Base-by-base conservation (phyloP, 2,797 vertebrate species). In the Babyrousa celebensis region DNA sequence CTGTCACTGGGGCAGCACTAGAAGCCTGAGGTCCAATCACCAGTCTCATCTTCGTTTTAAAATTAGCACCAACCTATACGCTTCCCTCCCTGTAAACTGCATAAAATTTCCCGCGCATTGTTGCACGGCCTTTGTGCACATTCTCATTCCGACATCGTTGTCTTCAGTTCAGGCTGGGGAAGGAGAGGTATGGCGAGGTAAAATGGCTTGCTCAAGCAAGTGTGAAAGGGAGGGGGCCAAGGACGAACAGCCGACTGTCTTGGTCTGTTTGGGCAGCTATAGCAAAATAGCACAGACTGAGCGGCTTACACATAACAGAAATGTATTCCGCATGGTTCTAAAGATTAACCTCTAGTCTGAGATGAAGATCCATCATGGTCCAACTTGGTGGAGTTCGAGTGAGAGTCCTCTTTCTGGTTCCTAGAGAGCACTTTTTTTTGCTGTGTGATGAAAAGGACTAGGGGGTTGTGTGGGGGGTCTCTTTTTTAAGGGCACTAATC, bases 91-190 rank as follows among this genome's bases (percentile, higher is more conserved):
- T 0, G 25, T 14, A 29, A 67, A 29, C 0, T 63, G 2, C 12
- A 20, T 10, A 27, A 10, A 6, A 17, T 6, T 15, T 25, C 10
- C 7, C 15, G 3, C 0, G 1, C 11, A 0, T 54, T 0, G 6
- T 43, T 62, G 48, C n/a, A 16, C 5, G 0, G 27, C 3, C 29
- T 43, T 5, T 70, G 2, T n/a, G 43, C n/a, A 14, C 48, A 18
- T 9, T 60, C 52, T 23, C 17, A 20, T 10, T 65, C 18, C 40
- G 68, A 36, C 15, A 4, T 12, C 17, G 2, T 0, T 25, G 40
- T 62, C 58, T 65, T 29, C 10, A 4, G 1, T 36, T 40, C 52
- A 52, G 4, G 16, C 5, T 25, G 18, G 63, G 40, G 18, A 14
- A 56, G 36, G 21, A 8, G n/a, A 68, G 14, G 5, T 3, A 1